These are phyloP conservation scores for Nautilus pompilius DNA, from an alignment of 1,140 invertebrate species.

Conservation along the genomic window DNA sequence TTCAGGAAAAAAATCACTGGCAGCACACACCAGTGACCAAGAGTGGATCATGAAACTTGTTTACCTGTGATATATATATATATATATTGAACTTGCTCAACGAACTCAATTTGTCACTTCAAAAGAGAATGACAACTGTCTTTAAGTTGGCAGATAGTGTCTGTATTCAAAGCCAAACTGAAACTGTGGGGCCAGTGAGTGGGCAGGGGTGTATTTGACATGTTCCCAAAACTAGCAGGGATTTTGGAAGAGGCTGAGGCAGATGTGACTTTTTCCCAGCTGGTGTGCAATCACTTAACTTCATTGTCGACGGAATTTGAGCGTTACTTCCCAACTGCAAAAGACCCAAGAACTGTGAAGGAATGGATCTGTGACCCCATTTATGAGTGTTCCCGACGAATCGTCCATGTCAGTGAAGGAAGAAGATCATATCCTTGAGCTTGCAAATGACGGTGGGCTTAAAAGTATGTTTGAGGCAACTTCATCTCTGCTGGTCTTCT, in stretches of 20 bases:
- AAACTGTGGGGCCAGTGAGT: too few species aligned
- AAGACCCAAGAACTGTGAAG: constrained; percentile 29
- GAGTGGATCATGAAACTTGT: not conserved
- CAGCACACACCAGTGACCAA: not conserved
- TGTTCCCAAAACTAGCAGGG: too few species aligned
- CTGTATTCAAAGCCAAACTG: constrained; percentile 88
- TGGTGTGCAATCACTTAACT: constrained; percentile 23
- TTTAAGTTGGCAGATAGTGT: constrained; percentile 99
- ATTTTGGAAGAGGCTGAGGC: constrained; percentile 1
- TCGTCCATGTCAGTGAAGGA: not conserved
- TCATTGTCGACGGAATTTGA: constrained; percentile 14
- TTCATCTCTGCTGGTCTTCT: not conserved
- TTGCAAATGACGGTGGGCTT: not conserved
- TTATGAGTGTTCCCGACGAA: not conserved
- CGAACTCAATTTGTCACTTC: not conserved
- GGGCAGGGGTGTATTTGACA: too few species aligned
- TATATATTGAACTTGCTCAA: too few species aligned
- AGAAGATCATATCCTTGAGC: not conserved
- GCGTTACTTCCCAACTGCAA: constrained; percentile 28
- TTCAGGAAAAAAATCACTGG: not conserved
- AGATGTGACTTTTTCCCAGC: constrained; percentile 12
- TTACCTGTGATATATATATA: too few species aligned
- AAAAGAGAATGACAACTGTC: constrained; percentile 69
- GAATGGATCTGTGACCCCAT: not conserved
- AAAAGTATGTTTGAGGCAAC: not conserved